Evolutionary conservation across 2,797 vertebrate genomes (phyloP).

Genomic region (Alectoris magna): DNA sequence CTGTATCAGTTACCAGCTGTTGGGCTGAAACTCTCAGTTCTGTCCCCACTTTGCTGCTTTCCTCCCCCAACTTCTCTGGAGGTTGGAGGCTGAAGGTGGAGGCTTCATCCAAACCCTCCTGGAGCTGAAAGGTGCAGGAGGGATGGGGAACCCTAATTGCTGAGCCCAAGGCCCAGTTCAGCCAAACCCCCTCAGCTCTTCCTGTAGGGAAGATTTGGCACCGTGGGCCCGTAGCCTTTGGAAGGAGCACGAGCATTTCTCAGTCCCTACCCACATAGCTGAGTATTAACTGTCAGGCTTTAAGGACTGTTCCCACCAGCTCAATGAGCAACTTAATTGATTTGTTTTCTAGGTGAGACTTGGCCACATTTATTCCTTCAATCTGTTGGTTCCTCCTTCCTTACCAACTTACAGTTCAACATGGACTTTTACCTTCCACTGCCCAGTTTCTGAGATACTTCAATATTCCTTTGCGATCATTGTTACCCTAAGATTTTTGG

Average conservation of each 20-base stretch:
- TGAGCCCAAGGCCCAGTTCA: neutral
- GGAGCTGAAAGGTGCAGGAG: neutral
- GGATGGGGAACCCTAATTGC: neutral
- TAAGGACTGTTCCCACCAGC: neutral
- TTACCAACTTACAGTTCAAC: neutral
- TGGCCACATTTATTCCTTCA: neutral
- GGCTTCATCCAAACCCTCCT: neutral
- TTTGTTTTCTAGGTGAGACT: neutral
- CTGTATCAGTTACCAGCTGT: rapidly evolving
- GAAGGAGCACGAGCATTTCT: neutral
- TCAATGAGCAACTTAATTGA: neutral
- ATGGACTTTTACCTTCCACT: neutral
- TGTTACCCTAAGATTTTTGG: neutral
- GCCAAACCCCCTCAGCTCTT: neutral
- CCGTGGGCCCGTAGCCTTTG: neutral
- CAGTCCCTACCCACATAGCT: neutral
- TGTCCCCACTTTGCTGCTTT: neutral
- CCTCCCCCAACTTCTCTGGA: rapidly evolving
- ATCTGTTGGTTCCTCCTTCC: neutral
- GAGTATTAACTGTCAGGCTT: neutral
- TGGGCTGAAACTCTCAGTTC: neutral
- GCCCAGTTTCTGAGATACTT: neutral
- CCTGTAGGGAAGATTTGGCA: neutral
- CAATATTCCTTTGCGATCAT: neutral
- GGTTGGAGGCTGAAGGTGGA: neutral